Conservation (phyloP, 2,888 invertebrate species). For the Acanthosoma haemorrhoidale region DNA sequence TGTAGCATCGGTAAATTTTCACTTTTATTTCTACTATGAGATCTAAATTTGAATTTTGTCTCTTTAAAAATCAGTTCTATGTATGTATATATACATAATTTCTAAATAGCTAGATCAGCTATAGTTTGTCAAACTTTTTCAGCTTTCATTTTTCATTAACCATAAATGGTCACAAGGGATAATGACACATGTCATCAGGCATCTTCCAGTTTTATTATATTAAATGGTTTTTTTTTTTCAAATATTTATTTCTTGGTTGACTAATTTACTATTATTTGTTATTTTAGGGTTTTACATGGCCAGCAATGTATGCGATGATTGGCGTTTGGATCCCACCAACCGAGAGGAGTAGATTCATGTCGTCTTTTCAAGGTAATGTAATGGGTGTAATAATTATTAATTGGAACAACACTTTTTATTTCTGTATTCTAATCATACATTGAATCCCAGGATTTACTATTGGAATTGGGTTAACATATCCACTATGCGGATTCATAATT, state of each 20-base stretch:
- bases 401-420: not conserved
- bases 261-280: slow-evolving; percentile 3
- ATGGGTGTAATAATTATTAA: not conserved
- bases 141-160: too few species aligned
- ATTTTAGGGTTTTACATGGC: slow-evolving; percentile 63
- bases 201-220: too few species aligned
- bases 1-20: slow-evolving; percentile 56
- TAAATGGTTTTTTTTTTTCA: too few species aligned
- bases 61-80: too few species aligned
- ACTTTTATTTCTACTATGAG: not conserved
- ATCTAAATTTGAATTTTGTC: not conserved
- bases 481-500: slow-evolving; percentile 63
- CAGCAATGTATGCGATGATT: slow-evolving; percentile 68
- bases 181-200: too few species aligned
- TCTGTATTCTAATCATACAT: not conserved
- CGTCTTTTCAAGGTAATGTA: slow-evolving; percentile 61
- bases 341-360: slow-evolving; percentile 68
- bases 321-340: slow-evolving; percentile 67
- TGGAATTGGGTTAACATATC: slow-evolving; percentile 66
- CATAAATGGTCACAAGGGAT: too few species aligned
- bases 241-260: not conserved
- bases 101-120: too few species aligned
- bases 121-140: too few species aligned
- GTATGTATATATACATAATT: too few species aligned
- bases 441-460: slow-evolving; percentile 59